phyloP scores from a whole-genome alignment of 2,888 invertebrate genomes.

The Onchidella celtica region DNA sequence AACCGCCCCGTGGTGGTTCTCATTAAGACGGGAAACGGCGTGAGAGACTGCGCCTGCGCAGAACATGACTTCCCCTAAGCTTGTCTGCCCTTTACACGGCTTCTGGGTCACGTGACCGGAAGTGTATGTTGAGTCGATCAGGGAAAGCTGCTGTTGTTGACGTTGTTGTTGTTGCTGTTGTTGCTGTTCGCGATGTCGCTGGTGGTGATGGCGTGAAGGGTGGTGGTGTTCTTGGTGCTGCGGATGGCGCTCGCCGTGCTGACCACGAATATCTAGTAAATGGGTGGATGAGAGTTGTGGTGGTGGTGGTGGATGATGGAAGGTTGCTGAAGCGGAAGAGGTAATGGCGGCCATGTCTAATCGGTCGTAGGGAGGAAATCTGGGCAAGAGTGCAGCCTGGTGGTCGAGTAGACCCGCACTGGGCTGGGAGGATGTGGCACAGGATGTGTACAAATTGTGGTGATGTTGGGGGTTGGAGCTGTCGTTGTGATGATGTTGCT shows the following conservation, averaged over 20 bases:
- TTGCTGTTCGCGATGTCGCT: not conserved
- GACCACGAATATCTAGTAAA: not conserved
- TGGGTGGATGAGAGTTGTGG: not conserved
- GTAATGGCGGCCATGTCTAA: constrained; percentile 22
- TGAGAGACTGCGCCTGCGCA: constrained; percentile 13
- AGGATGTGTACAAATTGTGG: constrained; percentile 27
- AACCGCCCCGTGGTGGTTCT: constrained; percentile 31
- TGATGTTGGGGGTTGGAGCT: not conserved
- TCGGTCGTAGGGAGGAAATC: constrained; percentile 27
- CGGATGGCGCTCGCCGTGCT: not conserved
- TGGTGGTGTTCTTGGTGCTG: not conserved
- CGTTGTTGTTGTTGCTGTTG: not conserved
- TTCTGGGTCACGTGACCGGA: constrained; percentile 39
- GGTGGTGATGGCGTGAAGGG: not conserved
- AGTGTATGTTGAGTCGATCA: constrained; percentile 19
- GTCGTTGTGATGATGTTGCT: not conserved
- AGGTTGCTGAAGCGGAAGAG: constrained; percentile 8
- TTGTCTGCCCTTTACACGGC: constrained; percentile 41
- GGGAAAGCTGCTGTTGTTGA: not conserved
- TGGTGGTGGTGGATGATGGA: constrained; percentile 12
- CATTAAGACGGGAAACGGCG: constrained; percentile 36
- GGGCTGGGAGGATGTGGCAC: not conserved
- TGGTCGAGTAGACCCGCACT: not conserved
- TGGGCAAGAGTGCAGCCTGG: constrained; percentile 8
- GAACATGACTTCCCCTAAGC: constrained; percentile 33